A percentile compares a stretch with the other conserved stretches of the same genome.
phyloP scores from a whole-genome alignment of 2,797 vertebrate species.

The Balearica regulorum region DNA sequence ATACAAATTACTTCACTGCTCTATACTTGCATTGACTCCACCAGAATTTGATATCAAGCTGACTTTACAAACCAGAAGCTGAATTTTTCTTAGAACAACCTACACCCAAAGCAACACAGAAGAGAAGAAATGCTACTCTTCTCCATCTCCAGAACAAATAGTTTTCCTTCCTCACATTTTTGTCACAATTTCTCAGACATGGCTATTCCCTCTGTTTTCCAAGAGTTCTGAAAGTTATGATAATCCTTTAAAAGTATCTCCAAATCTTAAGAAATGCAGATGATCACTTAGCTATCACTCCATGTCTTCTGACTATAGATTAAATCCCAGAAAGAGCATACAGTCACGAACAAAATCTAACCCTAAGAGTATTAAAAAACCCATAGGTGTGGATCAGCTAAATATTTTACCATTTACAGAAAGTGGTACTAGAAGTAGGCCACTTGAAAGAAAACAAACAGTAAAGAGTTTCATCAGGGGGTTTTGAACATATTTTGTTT shows the following conservation, averaged over 20 bases:
- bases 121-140: neutral
- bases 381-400: neutral
- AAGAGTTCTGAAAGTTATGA: neutral
- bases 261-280: neutral
- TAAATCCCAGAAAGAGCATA: neutral
- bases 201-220: neutral
- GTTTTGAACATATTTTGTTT: neutral
- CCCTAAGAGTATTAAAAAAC: neutral
- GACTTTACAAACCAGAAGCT: neutral
- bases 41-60: neutral
- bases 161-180: neutral
- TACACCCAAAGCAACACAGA: neutral
- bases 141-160: neutral
- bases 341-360: neutral
- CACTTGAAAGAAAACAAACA: neutral
- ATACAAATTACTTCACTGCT: neutral
- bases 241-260: neutral
- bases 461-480: rapidly evolving
- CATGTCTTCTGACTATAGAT: neutral
- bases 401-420: neutral
- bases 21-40: neutral
- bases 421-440: neutral
- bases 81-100: neutral
- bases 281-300: neutral
- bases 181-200: rapidly evolving